Evolutionary conservation across 2,888 invertebrate genomes (phyloP), one percentile per base, ranked within the genome.

Genomic region (Allygus modestus): DNA sequence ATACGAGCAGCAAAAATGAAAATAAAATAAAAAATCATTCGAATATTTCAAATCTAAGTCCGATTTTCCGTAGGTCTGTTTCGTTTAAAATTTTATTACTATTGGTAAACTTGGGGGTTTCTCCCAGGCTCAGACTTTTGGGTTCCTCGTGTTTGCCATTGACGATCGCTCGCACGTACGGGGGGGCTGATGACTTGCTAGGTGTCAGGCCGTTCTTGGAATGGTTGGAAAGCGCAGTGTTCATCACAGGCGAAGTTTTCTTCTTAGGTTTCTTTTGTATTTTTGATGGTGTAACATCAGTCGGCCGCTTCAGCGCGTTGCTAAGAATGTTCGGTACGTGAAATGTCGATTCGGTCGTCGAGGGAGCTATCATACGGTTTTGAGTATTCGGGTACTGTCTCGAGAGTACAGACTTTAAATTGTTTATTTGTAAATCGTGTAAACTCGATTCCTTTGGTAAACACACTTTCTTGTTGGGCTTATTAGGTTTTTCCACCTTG

Each of bases 291-390:
- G 82, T 43, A 15, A 65, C 31, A 33, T 82, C 82, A n/a, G 51
- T 11, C 7, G 82, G 7, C 37, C 82, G 61, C 33, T 82, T 82
- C 1, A 82, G 41, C 1, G 69, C 82, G 20, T 69, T 69, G 41
- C 82, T 46, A 0, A 82, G 37, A 51, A 82, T 82, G 31, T 71
- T 71, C 0, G 82, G 82, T 51, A 82, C n/a, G 37, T 82, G 69
- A 51, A 82, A 71, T 31, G 61, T 33, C 9, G 81, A 28, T 61
- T 61, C 58, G 11, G 71, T n/a, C 26, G 54, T 58, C 7, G 81
- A 15, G 15, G 61, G 81, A 7, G 43, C 65, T 65, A 65, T 37
- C 15, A 37, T 26, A 31, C 71, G 46, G n/a, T 28, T 82, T 11
- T 65, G 31, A 23, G 69, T 23, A 26, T 41, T 65, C n/a, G 82